Percentiles rank a stretch among this genome's conserved stretches.
Evolutionary conservation across 2,113 vertebrate species (phyloP).

Genomic region (Thunnus maccoyii): DNA sequence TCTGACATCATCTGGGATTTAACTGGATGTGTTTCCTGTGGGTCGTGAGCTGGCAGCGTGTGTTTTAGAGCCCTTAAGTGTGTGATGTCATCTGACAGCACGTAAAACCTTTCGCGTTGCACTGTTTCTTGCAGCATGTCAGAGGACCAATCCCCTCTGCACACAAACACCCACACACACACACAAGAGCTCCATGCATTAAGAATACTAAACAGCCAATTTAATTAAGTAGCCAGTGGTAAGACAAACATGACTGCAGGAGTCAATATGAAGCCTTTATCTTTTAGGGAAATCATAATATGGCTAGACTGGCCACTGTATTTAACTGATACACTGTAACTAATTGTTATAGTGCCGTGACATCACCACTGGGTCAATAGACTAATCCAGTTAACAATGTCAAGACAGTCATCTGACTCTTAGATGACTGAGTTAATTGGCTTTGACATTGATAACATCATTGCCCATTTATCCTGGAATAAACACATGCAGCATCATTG

Average conservation of each 20-base stretch:
- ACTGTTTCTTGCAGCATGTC: constrained; percentile 28
- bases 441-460: constrained; percentile 46
- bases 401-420: constrained; percentile 25
- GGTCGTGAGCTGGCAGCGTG: constrained; percentile 51
- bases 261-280: neutral
- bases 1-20: constrained; percentile 71
- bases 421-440: constrained; percentile 34
- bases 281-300: neutral
- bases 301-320: neutral
- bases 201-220: constrained; percentile 6
- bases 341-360: constrained; percentile 9
- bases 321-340: constrained; percentile 21
- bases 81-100: constrained; percentile 61
- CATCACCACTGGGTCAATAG: constrained; percentile 23
- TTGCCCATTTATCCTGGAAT: constrained; percentile 23
- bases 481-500: constrained; percentile 25
- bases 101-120: constrained; percentile 1
- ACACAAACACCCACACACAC: neutral
- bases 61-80: constrained; percentile 54
- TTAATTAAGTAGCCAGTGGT: neutral
- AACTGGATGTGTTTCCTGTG: constrained; percentile 54
- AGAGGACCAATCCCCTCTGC: constrained; percentile 17
- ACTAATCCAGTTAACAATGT: constrained; percentile 51
- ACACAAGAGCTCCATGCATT: neutral
- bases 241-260: neutral